A percentile compares a stretch with the other conserved stretches of the same genome.
phyloP scores from a whole-genome alignment of 2,888 invertebrate genomes.

The Leptopilina drosophilae region DNA sequence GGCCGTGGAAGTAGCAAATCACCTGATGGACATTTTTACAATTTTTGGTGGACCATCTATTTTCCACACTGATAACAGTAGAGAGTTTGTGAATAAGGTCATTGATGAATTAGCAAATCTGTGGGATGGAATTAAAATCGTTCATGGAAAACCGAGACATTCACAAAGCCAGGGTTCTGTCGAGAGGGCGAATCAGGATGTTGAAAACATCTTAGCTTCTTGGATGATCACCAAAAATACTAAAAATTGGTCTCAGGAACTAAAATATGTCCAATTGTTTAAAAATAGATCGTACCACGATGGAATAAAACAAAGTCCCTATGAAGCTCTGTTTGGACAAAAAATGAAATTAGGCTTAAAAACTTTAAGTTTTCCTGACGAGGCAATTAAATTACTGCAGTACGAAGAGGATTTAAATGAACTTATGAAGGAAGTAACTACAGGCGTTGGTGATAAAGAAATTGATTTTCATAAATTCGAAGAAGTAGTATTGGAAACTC shows the following conservation, averaged over 20 bases:
- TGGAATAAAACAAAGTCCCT: slow-evolving; percentile 69
- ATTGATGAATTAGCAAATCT: slow-evolving; percentile 52
- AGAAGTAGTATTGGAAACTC: neutral
- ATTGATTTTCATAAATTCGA: neutral
- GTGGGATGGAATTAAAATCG: slow-evolving; percentile 61
- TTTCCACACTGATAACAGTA: slow-evolving; percentile 66
- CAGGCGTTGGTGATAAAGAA: neutral
- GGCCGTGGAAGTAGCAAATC: no score
- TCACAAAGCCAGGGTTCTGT: no score
- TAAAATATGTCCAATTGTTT: slow-evolving; percentile 30
- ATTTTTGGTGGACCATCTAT: slow-evolving; percentile 63
- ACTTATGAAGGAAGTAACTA: neutral
- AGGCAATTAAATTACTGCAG: neutral
- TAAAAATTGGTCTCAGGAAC: slow-evolving; percentile 52
- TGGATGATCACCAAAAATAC: slow-evolving; percentile 53
- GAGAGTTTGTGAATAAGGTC: slow-evolving; percentile 63
- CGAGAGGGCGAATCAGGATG: no score
- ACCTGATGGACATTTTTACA: neutral
- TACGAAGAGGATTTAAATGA: neutral
- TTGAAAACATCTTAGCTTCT: slow-evolving; percentile 11
- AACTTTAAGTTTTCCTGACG: neutral
- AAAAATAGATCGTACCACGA: slow-evolving; percentile 17
- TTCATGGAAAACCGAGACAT: slow-evolving; percentile 48
- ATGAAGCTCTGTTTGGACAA: slow-evolving; percentile 71
- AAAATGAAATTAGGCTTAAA: slow-evolving; percentile 56